phyloP scores from a whole-genome alignment of 1,140 invertebrate genomes.

The Zaprionus nigranus region DNA sequence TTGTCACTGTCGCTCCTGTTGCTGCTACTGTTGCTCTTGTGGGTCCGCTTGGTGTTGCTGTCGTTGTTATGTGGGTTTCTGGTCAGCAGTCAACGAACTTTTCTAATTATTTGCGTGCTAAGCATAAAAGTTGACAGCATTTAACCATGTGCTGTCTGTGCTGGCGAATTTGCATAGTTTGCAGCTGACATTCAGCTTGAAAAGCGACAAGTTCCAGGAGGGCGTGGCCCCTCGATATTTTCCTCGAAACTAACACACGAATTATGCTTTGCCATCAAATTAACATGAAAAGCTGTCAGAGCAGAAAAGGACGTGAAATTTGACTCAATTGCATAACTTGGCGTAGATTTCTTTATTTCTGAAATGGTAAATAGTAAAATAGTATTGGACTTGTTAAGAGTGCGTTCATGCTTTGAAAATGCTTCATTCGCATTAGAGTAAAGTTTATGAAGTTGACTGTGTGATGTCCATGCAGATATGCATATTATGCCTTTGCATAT shows the following conservation, averaged over 20 bases:
- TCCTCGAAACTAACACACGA: neutral
- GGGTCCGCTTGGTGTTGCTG: constrained; percentile 5
- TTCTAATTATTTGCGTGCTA: constrained; percentile 57
- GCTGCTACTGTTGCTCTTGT: constrained; percentile 7
- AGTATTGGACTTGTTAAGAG: too few relatives aligned
- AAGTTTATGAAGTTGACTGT: too few relatives aligned
- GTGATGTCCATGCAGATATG: too few relatives aligned
- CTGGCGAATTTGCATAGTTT: constrained; percentile 47
- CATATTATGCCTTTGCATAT: too few relatives aligned
- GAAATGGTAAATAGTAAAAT: neutral
- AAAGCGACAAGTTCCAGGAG: neutral
- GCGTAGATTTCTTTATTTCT: neutral
- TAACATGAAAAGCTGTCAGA: too few relatives aligned
- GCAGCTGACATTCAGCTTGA: constrained; percentile 23
- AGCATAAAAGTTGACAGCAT: constrained; percentile 55
- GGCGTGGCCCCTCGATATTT: neutral
- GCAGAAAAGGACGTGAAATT: neutral
- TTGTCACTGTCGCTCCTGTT: constrained; percentile 7
- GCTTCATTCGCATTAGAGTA: too few relatives aligned
- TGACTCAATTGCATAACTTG: neutral
- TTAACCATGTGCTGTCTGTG: constrained; percentile 49
- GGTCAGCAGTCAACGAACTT: constrained; percentile 54
- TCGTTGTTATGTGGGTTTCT: constrained; percentile 22
- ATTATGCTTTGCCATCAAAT: neutral
- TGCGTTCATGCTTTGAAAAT: too few relatives aligned